These are phyloP conservation scores for Axinella damicornis DNA, from an alignment of 37 sponge, comb jelly and placozoan genomes.

Conservation along the genomic window DNA sequence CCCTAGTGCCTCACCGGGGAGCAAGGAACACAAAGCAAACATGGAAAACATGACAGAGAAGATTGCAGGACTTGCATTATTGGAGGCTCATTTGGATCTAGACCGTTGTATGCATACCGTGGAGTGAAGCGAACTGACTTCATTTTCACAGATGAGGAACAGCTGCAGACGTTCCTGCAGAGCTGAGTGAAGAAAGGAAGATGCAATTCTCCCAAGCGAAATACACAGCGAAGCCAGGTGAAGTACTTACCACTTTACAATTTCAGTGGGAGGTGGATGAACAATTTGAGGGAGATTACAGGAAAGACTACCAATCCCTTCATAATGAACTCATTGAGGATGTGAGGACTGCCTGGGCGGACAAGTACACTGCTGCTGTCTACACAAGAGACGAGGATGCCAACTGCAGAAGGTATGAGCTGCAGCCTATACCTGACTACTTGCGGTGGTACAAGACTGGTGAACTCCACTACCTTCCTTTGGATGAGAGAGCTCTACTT, in stretches of 20 bases:
- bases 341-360: neutral
- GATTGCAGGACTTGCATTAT: neutral
- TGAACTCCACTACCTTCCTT: no score
- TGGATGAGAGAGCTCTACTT: neutral
- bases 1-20: no score
- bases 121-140: neutral
- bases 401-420: no score
- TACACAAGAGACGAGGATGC: neutral
- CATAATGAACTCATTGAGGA: neutral
- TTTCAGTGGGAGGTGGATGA: neutral
- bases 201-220: neutral
- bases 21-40: neutral
- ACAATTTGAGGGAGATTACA: neutral
- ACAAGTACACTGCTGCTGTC: slow-evolving; percentile 13
- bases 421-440: no score
- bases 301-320: neutral
- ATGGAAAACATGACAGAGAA: neutral
- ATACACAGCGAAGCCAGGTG: neutral
- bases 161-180: neutral
- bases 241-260: neutral
- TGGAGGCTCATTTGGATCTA: slow-evolving; percentile 3
- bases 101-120: no score
- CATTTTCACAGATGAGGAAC: neutral
- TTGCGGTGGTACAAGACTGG: no score
- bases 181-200: neutral